A percentile compares a stretch with the other conserved stretches of the same genome.
Evolutionary conservation across 2,888 invertebrate species (phyloP).

Genomic region (Strigamia maritima): DNA sequence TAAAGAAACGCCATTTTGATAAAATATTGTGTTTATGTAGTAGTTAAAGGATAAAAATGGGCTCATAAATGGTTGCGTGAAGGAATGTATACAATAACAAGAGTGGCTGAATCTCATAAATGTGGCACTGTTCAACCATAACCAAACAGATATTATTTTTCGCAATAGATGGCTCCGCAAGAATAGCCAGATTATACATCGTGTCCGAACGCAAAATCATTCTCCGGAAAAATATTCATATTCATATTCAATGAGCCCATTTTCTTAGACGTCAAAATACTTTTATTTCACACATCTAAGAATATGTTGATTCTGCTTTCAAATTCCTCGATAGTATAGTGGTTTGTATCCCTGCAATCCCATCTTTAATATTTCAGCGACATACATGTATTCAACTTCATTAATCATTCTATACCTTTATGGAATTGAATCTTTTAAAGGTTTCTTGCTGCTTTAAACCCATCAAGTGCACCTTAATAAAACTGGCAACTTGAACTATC

Average conservation of each 20-base stretch:
- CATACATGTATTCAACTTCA: not conserved
- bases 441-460: not conserved
- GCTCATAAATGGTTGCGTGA: not conserved
- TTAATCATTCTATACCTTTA: not conserved
- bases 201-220: no score
- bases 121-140: no score
- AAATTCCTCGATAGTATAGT: no score
- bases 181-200: not conserved
- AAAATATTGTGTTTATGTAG: not conserved
- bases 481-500: slow-evolving; percentile 12
- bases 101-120: not conserved
- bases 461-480: not conserved
- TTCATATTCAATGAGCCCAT: no score
- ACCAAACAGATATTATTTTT: not conserved
- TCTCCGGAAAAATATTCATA: no score
- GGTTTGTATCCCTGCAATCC: no score
- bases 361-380: not conserved
- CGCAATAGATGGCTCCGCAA: not conserved
- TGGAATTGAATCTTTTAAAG: not conserved
- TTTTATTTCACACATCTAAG: not conserved
- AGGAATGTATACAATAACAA: not conserved
- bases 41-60: not conserved
- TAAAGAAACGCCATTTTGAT: not conserved
- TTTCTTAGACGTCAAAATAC: no score
- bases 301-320: not conserved